Evolutionary conservation across 2,888 invertebrate genomes (phyloP).

Genomic region (Campaea margaritaria): DNA sequence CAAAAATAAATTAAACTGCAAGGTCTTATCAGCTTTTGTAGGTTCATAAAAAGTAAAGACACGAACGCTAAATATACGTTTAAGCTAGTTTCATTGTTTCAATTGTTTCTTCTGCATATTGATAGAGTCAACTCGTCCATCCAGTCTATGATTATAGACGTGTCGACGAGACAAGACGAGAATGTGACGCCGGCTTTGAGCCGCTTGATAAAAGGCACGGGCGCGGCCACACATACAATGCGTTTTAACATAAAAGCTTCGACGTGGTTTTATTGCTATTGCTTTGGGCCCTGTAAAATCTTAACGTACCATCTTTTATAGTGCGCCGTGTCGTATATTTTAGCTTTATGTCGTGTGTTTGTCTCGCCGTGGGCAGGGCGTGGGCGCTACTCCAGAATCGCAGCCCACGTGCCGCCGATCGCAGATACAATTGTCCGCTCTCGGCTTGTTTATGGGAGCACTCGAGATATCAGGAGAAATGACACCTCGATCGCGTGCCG

Average conservation of each 20-base stretch:
- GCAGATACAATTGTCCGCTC: constrained; percentile 77
- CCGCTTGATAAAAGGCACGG: constrained; percentile 45
- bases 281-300: constrained; percentile 69
- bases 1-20: constrained; percentile 5
- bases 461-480: constrained; percentile 67
- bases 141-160: constrained; percentile 32
- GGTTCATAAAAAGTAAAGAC: background rate
- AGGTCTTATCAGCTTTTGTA: background rate
- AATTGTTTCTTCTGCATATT: constrained; percentile 24
- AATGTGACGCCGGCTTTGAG: constrained; percentile 42
- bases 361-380: constrained; percentile 61
- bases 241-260: constrained; percentile 68
- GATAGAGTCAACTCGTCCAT: constrained; percentile 34
- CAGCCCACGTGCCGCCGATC: constrained; percentile 76
- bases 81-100: constrained; percentile 22
- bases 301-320: constrained; percentile 74
- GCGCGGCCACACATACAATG: constrained; percentile 66
- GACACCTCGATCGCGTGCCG: constrained; percentile 69
- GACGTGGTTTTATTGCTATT: constrained; percentile 71
- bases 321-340: constrained; percentile 71
- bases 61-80: constrained; percentile 4
- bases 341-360: constrained; percentile 69
- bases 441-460: constrained; percentile 75
- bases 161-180: constrained; percentile 39
- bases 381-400: constrained; percentile 81